Evolutionary conservation across 2,797 vertebrate genomes (phyloP).

Genomic region (Catamblyrhynchus diadema): DNA sequence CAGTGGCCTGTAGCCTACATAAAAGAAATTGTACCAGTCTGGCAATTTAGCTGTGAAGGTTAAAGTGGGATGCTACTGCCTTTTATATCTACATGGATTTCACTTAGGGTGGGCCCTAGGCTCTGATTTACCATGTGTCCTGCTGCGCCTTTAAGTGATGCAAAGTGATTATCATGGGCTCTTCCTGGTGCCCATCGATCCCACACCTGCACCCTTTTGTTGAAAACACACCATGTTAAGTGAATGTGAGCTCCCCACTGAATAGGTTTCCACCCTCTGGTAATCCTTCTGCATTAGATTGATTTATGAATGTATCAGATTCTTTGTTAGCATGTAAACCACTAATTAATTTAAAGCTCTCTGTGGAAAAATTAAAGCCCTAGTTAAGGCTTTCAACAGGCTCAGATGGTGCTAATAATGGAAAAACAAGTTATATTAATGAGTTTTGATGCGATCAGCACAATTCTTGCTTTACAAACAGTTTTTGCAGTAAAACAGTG

Average conservation of each 20-base stretch:
- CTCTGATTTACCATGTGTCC: slow-evolving; percentile 83
- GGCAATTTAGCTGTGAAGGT: slow-evolving; percentile 81
- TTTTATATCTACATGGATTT: slow-evolving; percentile 71
- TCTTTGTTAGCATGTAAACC: slow-evolving; percentile 80
- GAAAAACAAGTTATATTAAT: slow-evolving; percentile 74
- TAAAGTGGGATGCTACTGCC: slow-evolving; percentile 65
- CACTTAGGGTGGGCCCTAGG: slow-evolving; percentile 74
- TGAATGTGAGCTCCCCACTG: slow-evolving; percentile 75
- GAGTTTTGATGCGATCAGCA: slow-evolving; percentile 67
- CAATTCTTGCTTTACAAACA: slow-evolving; percentile 64
- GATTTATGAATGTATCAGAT: slow-evolving; percentile 80
- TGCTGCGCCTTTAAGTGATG: slow-evolving; percentile 77
- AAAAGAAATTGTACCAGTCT: slow-evolving; percentile 65
- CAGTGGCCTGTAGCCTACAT: slow-evolving; percentile 62
- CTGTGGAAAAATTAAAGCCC: slow-evolving; percentile 78
- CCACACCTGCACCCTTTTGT: slow-evolving; percentile 84
- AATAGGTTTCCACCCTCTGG: slow-evolving; percentile 71
- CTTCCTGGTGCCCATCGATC: slow-evolving; percentile 66
- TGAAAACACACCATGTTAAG: slow-evolving; percentile 65
- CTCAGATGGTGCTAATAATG: slow-evolving; percentile 80
- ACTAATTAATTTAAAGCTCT: slow-evolving; percentile 91
- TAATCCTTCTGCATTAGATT: slow-evolving; percentile 72
- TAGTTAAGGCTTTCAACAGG: slow-evolving; percentile 78
- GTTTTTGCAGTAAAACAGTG: slow-evolving; percentile 34
- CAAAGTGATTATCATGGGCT: slow-evolving; percentile 83